phyloP scores from a whole-genome alignment of 2,888 invertebrate species.

The Allacma fusca region DNA sequence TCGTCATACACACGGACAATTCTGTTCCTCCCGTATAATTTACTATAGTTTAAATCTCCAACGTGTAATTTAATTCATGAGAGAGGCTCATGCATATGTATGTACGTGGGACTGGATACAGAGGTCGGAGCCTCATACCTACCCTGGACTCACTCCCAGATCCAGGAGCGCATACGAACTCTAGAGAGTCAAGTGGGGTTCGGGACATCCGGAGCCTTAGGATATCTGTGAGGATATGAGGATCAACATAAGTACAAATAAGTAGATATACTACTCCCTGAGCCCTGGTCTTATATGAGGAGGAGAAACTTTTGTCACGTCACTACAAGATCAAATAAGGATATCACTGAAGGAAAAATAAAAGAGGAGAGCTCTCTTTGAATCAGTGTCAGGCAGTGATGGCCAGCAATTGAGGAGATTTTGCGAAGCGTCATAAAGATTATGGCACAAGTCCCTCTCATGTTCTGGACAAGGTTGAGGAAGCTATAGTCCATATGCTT shows the following conservation, averaged over 20 bases:
- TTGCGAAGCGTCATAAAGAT: constrained; percentile 15
- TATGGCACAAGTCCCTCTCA: neutral
- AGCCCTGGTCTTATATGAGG: neutral
- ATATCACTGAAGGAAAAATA: neutral
- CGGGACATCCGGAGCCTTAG: neutral
- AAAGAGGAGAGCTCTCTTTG: neutral
- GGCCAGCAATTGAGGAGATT: constrained; percentile 16
- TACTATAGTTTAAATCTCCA: neutral
- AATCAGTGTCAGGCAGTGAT: neutral
- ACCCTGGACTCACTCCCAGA: too few relatives aligned
- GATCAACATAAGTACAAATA: neutral
- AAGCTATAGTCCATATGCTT: neutral
- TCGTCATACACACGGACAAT: neutral
- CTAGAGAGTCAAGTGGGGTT: neutral
- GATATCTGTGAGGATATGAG: neutral
- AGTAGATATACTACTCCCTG: neutral
- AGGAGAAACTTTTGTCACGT: neutral
- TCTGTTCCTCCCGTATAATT: neutral
- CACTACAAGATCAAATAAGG: neutral
- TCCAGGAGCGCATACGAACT: neutral
- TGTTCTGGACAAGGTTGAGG: constrained; percentile 1
- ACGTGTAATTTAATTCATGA: constrained; percentile 19
- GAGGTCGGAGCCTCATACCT: too few relatives aligned
- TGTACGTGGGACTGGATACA: too few relatives aligned
- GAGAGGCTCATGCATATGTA: neutral